Evolutionary conservation across 2,888 invertebrate genomes (phyloP).

Genomic region (Gerris lacustris): DNA sequence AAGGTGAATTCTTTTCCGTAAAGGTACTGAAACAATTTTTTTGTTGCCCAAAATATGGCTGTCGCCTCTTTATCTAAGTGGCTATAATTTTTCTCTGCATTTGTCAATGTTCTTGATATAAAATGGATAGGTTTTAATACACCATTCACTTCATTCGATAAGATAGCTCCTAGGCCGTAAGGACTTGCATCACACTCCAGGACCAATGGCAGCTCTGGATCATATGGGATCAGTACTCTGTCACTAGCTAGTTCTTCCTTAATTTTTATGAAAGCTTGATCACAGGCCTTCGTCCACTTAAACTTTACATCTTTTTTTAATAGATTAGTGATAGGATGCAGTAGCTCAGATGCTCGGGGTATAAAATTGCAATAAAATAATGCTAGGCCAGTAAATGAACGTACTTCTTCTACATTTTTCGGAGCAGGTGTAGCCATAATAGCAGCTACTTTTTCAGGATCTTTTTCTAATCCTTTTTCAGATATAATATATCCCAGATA

Average conservation of each 20-base stretch:
- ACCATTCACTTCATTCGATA: conserved; percentile 16
- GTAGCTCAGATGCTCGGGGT: conserved; percentile 21
- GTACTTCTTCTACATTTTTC: conserved; percentile 20
- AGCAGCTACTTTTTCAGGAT: conserved; percentile 21
- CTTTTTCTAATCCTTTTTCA: conserved; percentile 18
- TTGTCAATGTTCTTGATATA: conserved; percentile 26
- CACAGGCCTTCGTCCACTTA: neutral
- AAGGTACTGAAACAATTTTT: conserved; percentile 26
- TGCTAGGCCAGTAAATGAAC: conserved; percentile 24
- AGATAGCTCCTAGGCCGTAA: neutral
- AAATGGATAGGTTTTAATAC: conserved; percentile 19
- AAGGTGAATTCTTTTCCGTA: conserved; percentile 15
- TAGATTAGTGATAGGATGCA: conserved; percentile 23
- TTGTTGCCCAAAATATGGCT: too few relatives aligned
- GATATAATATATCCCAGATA: conserved; percentile 21
- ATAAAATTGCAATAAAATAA: too few relatives aligned
- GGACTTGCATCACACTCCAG: neutral
- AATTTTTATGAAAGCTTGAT: neutral
- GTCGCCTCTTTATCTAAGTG: too few relatives aligned
- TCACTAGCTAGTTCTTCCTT: neutral
- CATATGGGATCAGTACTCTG: neutral
- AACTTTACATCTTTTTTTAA: conserved; percentile 21
- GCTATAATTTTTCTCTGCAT: too few relatives aligned
- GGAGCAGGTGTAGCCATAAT: conserved; percentile 20
- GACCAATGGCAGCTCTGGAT: neutral